Conservation (phyloP, 1,140 invertebrate species). For the Colletes latitarsis region DNA sequence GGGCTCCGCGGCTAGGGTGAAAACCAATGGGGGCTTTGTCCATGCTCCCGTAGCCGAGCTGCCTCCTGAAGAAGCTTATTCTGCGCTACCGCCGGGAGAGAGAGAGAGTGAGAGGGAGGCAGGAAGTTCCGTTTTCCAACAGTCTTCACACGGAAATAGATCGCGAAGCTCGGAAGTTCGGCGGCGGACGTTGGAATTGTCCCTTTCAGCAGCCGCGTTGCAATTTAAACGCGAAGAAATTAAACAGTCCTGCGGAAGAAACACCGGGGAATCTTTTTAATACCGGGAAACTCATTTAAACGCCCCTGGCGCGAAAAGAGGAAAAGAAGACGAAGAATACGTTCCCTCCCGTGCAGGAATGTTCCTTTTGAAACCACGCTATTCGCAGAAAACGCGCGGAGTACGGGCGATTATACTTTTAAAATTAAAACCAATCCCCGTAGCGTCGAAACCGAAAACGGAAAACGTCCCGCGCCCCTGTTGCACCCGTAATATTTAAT, state of each 20-base stretch:
- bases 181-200: neutral
- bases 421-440: constrained; percentile 4
- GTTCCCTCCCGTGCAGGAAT: neutral
- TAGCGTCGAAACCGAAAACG: neutral
- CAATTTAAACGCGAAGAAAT: neutral
- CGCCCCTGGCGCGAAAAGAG: neutral
- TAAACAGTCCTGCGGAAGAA: constrained; percentile 8
- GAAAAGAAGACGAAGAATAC: neutral
- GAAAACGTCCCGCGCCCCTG: neutral
- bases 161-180: neutral
- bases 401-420: neutral
- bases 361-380: neutral
- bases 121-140: neutral
- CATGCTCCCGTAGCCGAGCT: neutral
- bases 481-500: neutral
- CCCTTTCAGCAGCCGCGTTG: neutral
- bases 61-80: constrained; percentile 31
- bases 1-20: constrained; percentile 16
- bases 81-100: neutral
- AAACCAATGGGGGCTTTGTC: constrained; percentile 29
- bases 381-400: neutral
- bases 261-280: constrained; percentile 1
- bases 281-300: constrained; percentile 7
- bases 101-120: neutral
- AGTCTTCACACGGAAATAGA: neutral